Conservation (phyloP, 2,797 vertebrate species). For the Trichosurus vulpecula region DNA sequence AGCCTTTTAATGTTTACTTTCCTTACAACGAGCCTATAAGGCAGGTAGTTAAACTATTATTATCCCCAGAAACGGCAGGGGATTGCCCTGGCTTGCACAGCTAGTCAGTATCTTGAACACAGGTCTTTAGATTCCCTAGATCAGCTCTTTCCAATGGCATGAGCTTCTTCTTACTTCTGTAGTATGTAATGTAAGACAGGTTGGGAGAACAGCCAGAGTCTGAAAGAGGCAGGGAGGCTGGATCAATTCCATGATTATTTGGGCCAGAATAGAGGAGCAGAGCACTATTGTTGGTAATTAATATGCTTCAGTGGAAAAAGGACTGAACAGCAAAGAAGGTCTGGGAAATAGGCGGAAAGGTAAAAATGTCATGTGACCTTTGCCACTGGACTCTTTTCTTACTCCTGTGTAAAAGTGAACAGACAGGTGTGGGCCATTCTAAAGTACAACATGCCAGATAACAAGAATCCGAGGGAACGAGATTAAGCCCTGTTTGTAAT, state of each 20-base stretch:
- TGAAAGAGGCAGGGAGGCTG: not conserved
- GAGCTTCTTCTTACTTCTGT: not conserved
- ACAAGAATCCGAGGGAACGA: not conserved
- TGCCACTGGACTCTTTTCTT: not conserved
- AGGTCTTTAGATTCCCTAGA: not conserved
- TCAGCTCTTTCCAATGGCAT: not conserved
- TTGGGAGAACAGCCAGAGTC: not conserved
- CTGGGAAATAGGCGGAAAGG: not conserved
- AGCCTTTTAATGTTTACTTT: not conserved
- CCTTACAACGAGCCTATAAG: not conserved
- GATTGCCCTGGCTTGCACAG: not conserved
- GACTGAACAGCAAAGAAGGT: not conserved
- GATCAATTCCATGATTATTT: not conserved
- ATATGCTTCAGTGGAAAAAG: not conserved
- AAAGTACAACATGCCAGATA: slow-evolving; percentile 21
- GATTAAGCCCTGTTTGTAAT: not conserved
- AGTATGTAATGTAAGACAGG: not conserved
- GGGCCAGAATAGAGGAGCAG: accelerated
- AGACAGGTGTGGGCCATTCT: not conserved
- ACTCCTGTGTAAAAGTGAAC: not conserved
- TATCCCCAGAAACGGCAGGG: not conserved
- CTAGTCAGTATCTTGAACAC: not conserved
- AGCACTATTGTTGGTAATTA: not conserved
- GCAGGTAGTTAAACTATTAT: not conserved
- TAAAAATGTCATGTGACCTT: not conserved